Evolutionary conservation across 2,888 invertebrate genomes (phyloP).

Genomic region (Cheilosia impressa): DNA sequence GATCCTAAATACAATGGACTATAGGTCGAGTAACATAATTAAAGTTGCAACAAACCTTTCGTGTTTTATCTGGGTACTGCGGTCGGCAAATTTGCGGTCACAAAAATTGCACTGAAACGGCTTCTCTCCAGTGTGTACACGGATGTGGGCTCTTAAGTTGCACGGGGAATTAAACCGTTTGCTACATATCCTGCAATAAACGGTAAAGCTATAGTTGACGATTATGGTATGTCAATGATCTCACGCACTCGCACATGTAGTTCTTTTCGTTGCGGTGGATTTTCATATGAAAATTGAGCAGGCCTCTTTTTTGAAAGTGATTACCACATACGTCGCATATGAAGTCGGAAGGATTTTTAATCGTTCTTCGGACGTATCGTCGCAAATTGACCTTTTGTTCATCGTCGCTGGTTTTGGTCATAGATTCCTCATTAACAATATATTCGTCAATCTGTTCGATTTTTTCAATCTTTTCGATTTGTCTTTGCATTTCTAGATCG

Average conservation of each 20-base stretch:
- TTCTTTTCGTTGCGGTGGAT: slow-evolving; percentile 79
- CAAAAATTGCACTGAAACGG: slow-evolving; percentile 81
- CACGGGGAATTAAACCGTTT: slow-evolving; percentile 81
- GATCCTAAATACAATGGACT: slow-evolving; percentile 75
- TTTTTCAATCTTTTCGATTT: slow-evolving; percentile 31
- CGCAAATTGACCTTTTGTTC: slow-evolving; percentile 44
- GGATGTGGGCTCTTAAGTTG: slow-evolving; percentile 82
- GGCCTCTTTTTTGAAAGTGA: slow-evolving; percentile 75
- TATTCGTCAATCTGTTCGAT: slow-evolving; percentile 36
- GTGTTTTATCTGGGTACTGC: slow-evolving; percentile 81
- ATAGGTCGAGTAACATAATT: background rate
- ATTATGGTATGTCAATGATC: background rate
- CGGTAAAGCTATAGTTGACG: background rate
- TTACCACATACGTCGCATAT: slow-evolving; percentile 77
- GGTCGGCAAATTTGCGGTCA: slow-evolving; percentile 80
- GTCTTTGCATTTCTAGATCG: slow-evolving; percentile 33
- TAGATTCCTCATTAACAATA: slow-evolving; percentile 24
- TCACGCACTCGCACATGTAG: slow-evolving; percentile 81
- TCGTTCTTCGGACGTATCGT: slow-evolving; percentile 5
- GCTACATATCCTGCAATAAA: slow-evolving; percentile 79
- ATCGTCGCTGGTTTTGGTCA: slow-evolving; percentile 33
- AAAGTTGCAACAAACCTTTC: slow-evolving; percentile 77
- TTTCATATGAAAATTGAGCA: slow-evolving; percentile 77
- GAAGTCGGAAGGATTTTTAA: slow-evolving; percentile 21
- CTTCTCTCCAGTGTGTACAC: slow-evolving; percentile 82